Evolutionary conservation across 2,888 invertebrate genomes (phyloP).

Genomic region (Apamea epomidion): DNA sequence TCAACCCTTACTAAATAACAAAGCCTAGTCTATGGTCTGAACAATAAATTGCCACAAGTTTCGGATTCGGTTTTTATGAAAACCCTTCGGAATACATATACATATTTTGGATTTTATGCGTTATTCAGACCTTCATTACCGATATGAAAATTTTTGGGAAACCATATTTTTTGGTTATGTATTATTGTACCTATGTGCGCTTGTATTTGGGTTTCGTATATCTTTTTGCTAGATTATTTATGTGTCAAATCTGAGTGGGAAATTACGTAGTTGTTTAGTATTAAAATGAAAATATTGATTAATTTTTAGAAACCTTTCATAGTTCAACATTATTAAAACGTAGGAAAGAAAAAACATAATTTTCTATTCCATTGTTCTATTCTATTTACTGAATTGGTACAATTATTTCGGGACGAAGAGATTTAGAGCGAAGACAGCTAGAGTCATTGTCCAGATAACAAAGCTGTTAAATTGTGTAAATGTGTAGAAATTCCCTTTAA

Average conservation of each 20-base stretch:
- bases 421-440: conserved; percentile 44
- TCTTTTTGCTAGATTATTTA: neutral
- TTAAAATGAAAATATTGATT: neutral
- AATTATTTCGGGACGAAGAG: conserved; percentile 31
- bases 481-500: conserved; percentile 50
- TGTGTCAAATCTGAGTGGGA: neutral
- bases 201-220: neutral
- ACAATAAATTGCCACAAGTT: conserved; percentile 39
- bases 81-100: conserved; percentile 23
- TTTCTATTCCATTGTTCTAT: conserved; percentile 1
- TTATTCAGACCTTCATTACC: conserved; percentile 36
- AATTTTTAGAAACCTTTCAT: neutral
- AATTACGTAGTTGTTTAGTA: neutral
- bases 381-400: neutral
- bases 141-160: conserved; percentile 32
- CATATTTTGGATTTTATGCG: conserved; percentile 46
- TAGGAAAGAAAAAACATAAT: neutral
- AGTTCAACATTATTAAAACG: no score
- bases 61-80: conserved; percentile 52
- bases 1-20: neutral
- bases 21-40: neutral
- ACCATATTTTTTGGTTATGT: conserved; percentile 20
- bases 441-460: conserved; percentile 47
- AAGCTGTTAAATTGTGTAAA: conserved; percentile 39
- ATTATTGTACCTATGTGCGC: neutral